Evolutionary conservation across 2,113 vertebrate genomes (phyloP).

Genomic region (Mormyrus lacerda): DNA sequence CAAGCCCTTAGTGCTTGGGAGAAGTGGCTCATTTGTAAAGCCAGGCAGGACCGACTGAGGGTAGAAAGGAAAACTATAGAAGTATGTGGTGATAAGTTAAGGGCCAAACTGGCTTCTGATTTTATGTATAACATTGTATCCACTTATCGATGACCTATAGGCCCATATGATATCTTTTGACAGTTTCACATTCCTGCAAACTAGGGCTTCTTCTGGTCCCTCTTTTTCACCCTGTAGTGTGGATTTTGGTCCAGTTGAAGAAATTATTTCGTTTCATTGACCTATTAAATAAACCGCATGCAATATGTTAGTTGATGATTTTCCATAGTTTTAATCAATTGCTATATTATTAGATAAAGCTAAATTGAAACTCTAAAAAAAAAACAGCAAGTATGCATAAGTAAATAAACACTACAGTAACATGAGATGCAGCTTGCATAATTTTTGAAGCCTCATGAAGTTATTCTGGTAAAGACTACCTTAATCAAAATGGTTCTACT

Average conservation of each 20-base stretch:
- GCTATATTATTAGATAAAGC: background rate
- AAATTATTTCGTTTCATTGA: background rate
- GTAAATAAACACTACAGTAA: background rate
- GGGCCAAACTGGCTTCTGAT: background rate
- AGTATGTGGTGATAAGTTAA: conserved; percentile 47
- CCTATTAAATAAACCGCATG: background rate
- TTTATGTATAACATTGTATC: background rate
- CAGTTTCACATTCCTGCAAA: background rate
- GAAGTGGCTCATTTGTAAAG: conserved; percentile 83
- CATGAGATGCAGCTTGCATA: background rate
- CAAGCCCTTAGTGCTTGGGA: conserved; percentile 76
- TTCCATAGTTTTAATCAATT: background rate
- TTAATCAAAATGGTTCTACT: background rate
- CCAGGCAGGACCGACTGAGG: conserved; percentile 69
- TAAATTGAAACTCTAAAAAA: background rate
- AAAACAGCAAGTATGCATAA: background rate
- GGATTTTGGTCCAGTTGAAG: background rate
- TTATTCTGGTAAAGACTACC: background rate
- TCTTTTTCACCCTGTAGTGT: background rate
- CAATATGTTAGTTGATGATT: background rate
- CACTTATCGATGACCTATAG: background rate
- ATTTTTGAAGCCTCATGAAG: background rate
- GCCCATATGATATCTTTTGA: background rate
- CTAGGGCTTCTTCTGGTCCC: background rate
- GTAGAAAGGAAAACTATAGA: conserved; percentile 68